These are phyloP conservation scores for Porites cylindrica DNA, from an alignment of 92 coral and sea anemone species.

Conservation along the genomic window DNA sequence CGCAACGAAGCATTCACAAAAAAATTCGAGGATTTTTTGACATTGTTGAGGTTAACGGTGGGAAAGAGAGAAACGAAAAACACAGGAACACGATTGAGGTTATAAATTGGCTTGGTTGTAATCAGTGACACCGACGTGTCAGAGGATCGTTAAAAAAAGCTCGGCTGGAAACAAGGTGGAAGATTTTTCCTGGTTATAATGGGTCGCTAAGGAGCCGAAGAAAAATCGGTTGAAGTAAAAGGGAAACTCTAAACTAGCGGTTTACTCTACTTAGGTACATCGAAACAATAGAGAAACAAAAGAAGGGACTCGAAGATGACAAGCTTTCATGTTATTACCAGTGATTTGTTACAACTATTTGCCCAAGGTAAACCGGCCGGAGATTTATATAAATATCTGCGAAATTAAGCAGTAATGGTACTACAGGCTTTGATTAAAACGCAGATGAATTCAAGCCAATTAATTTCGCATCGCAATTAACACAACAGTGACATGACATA, in stretches of 20 bases:
- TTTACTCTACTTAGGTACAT: conserved; percentile 12
- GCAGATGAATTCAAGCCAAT: not conserved
- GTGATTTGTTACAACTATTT: conserved; percentile 10
- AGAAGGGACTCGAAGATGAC: conserved; percentile 8
- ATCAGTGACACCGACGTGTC: not conserved
- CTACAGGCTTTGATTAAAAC: not conserved
- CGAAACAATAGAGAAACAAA: not conserved
- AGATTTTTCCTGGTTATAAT: conserved; percentile 20
- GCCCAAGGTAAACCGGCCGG: not conserved
- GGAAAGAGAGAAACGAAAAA: not conserved
- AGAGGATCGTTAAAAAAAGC: not conserved
- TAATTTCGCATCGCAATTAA: not conserved
- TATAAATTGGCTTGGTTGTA: not conserved
- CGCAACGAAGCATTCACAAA: not conserved
- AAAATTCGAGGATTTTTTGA: not conserved
- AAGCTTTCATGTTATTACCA: conserved; percentile 1
- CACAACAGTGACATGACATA: not conserved
- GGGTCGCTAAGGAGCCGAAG: conserved; percentile 32
- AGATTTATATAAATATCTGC: not conserved
- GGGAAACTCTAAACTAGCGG: conserved; percentile 12
- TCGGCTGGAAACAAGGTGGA: not conserved
- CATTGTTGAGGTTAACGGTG: not conserved
- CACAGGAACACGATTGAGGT: not conserved
- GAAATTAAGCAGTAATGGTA: not conserved
- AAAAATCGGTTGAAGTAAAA: not conserved